Conservation (phyloP, 1,140 invertebrate species). For the Wasmannia auropunctata region DNA sequence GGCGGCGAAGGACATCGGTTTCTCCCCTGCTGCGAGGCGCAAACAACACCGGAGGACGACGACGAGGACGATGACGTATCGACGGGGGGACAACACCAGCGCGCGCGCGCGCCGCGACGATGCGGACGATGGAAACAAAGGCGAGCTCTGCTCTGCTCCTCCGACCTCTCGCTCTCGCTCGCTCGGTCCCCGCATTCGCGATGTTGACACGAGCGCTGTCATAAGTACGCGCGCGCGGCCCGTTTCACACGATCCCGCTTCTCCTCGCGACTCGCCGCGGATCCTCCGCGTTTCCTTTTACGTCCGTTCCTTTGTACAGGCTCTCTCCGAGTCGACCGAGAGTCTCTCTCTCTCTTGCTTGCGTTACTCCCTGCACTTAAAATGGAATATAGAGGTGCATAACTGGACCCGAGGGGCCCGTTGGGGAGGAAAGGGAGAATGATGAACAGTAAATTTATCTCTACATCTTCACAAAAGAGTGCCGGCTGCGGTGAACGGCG, state of each 20-base stretch:
- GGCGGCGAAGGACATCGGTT: neutral
- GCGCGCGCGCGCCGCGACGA: too few species aligned
- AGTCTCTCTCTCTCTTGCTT: too few species aligned
- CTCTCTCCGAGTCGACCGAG: too few species aligned
- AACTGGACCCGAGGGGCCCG: too few species aligned
- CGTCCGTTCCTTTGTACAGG: neutral
- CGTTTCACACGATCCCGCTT: slow-evolving; percentile 14
- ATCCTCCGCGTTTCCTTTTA: neutral
- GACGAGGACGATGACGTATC: too few species aligned
- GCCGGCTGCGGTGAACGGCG: neutral
- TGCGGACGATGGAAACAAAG: slow-evolving; percentile 12
- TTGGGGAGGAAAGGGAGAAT: too few species aligned
- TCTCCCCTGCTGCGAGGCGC: neutral
- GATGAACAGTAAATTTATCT: neutral
- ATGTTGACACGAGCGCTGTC: slow-evolving; percentile 24
- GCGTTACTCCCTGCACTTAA: neutral
- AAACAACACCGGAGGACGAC: slow-evolving; percentile 2
- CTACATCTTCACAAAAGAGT: neutral
- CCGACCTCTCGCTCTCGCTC: too few species aligned
- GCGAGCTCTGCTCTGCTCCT: neutral
- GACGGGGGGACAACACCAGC: too few species aligned
- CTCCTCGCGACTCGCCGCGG: neutral
- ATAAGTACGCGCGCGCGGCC: neutral
- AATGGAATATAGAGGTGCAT: too few species aligned
- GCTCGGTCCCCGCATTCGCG: neutral